phyloP scores from a whole-genome alignment of 2,797 vertebrate genomes.

The Anguilla megastoma region DNA sequence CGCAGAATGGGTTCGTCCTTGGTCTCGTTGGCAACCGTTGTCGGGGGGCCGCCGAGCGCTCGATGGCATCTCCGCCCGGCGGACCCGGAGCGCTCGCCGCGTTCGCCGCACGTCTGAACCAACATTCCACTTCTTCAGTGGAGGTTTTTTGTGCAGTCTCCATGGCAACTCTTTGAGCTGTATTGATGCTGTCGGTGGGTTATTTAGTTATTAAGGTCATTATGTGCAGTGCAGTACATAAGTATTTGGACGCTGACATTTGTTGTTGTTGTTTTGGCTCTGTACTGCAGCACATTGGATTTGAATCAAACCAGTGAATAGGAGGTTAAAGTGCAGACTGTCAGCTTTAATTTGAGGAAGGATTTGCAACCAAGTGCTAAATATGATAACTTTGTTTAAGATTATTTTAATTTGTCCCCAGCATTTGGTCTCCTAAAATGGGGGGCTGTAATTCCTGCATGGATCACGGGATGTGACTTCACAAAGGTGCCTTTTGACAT shows the following conservation, averaged over 20 bases:
- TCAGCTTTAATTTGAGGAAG: background rate
- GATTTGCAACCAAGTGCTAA: background rate
- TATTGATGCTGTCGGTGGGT: background rate
- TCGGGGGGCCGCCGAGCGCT: background rate
- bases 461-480: background rate
- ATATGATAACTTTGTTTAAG: background rate
- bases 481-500: background rate
- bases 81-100: background rate
- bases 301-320: background rate
- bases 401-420: background rate
- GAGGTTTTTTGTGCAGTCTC: conserved; percentile 19
- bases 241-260: background rate
- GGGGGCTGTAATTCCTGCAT: too few relatives aligned
- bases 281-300: background rate
- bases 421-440: background rate
- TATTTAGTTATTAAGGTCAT: conserved; percentile 7
- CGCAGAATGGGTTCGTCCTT: conserved; percentile 12
- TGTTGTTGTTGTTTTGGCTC: background rate
- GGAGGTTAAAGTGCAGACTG: background rate
- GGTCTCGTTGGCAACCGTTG: conserved; percentile 8
- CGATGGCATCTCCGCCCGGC: background rate
- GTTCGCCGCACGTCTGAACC: conserved; percentile 10
- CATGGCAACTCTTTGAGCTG: conserved; percentile 28
- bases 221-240: background rate
- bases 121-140: conserved; percentile 4